A percentile compares a stretch with the other conserved stretches of the same genome.
These are phyloP conservation scores for Parotocinclus haroldoi DNA, from an alignment of 2,797 vertebrate genomes.

Conservation along the genomic window DNA sequence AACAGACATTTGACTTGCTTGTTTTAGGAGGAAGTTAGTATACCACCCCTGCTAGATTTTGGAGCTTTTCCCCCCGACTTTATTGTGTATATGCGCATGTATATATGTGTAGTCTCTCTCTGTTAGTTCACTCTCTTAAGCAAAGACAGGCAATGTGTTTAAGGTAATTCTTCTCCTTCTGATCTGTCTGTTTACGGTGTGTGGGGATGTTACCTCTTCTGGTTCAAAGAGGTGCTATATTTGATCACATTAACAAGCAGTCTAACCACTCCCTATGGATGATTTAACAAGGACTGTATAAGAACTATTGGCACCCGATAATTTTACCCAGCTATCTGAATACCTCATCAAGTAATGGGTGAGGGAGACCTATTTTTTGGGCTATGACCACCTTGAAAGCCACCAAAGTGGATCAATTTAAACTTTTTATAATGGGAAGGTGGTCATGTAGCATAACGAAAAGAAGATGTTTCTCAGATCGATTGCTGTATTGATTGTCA, in stretches of 20 bases:
- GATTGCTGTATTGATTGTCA: no score
- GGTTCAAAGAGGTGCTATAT: conserved; percentile 13
- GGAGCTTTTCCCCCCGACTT: not conserved
- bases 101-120: not conserved
- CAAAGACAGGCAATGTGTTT: conserved; percentile 14
- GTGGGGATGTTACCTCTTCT: conserved; percentile 8
- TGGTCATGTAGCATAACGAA: no score
- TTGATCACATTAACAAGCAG: conserved; percentile 18
- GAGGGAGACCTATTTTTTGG: no score
- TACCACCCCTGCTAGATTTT: no score
- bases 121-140: conserved; percentile 4
- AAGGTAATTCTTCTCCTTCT: not conserved
- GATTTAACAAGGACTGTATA: not conserved
- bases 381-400: no score
- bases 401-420: no score
- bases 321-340: no score
- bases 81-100: conserved; percentile 1
- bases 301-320: conserved; percentile 10
- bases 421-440: no score
- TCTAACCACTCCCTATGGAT: conserved; percentile 5
- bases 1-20: no score
- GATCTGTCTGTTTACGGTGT: conserved; percentile 1
- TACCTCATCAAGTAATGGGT: no score
- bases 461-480: no score
- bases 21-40: no score